Base-by-base conservation (phyloP, 1,140 invertebrate genomes). In the Aphidius gifuensis region DNA sequence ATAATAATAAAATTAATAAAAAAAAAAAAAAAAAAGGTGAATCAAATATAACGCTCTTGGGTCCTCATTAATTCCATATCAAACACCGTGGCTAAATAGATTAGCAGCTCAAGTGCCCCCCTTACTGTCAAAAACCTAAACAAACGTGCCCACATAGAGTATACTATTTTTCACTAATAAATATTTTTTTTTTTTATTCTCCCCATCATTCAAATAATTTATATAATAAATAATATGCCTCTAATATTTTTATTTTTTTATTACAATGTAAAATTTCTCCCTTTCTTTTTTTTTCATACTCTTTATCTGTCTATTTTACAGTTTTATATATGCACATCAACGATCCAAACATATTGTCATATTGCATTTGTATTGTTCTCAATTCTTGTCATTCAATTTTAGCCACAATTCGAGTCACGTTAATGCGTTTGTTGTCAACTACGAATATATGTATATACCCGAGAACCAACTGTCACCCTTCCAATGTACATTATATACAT, bases 51-150 rank as follows among this genome's bases (percentile, higher is more conserved):
- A 74, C 69, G 62, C 67, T 40, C 38, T 54, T 51, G 64, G 64
- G 61, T 55, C 62, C 75, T 80, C 76, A 81, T 81, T 81, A 81
- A 81, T 81, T 81, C 79, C 74, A 79, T 80, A 81, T 81, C 78
- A 80, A 79, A 79, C 77, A 79, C 69, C 71, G 75, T 70, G 73
- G 73, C 73, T 80, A 80, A 80, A 80, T 79, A 80, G 78, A 81
- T 80, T 80, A 80, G 75, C 72, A 71, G 74, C 73, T 77, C 75
- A 75, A 77, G 76, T 78, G 74, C 71, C 72, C 76, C 78, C 74
- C 68, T 72, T 69, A 67, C 64, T 60, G 64, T 64, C 23, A 32
- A 63, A 63, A 70, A 69, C 76, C 74, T 78, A 78, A 78, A 74
- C 74, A 78, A 79, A 78, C 74, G 70, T 58, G 48, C 48, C 44